Base-by-base conservation (phyloP, 2,113 vertebrate species). In the Chaetodon auriga region DNA sequence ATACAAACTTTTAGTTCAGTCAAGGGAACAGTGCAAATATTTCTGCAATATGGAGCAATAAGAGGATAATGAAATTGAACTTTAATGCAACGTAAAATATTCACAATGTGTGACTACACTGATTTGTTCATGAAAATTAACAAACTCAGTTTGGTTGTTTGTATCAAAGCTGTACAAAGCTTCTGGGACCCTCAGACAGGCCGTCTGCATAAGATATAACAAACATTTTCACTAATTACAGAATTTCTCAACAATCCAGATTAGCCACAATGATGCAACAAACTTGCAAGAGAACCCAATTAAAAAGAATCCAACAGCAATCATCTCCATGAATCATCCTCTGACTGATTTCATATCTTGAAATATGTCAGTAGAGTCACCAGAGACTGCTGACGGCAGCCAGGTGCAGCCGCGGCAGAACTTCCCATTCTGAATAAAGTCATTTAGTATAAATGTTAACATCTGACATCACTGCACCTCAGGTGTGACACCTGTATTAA, bases 201-300 rank as follows among this genome's bases (percentile, higher is more conserved):
- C 71, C 77, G 57, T 81, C 73, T 87, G 87, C 78, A 82, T 74
- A 54, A 78, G 61, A 82, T 73, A 84, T 70, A 81, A 82, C 79
- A 74, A 84, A 82, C 62, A 80, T 78, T 79, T 92, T 86, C 87
- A 61, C 90, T 91, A 92, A 93, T 93, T 93, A 89, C 73, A 86
- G 84, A 79, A 80, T 89, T 92, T 92, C 78, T 92, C 68, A 85
- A 91, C 88, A 90, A 92, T 90, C 79, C 77, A 78, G 86, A 90
- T 87, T 72, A 85, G 82, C 75, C 66, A 71, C 85, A 87, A 82
- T 94, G 90, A 92, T 87, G 85, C 88, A 94, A 92, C 66, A 70
- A 85, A 91, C 64, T 84, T 86, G 93, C 90, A 94, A 93, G 84
- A 91, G 72, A 79, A 45, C 46, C 87, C 90, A 90, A 94, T 93